Conservation (phyloP, 2,888 invertebrate genomes). For the Heteromyza rotundicornis region DNA sequence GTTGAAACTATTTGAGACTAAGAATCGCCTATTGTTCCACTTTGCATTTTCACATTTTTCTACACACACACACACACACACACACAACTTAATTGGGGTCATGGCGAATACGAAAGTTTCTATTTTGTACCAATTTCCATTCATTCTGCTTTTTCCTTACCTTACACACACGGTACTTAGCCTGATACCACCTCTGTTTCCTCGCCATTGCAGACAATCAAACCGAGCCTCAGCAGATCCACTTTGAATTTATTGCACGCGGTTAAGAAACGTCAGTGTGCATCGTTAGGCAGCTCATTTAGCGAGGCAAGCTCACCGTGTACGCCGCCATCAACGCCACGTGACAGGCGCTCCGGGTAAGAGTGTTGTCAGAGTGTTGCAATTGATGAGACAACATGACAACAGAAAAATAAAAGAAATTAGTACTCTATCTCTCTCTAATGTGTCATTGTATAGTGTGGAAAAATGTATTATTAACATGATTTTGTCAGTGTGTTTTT, state of each 20-base stretch:
- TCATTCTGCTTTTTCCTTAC: too few species aligned
- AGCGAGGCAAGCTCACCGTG: conserved; percentile 62
- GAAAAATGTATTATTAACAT: conserved; percentile 3
- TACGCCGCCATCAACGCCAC: conserved; percentile 62
- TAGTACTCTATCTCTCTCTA: too few species aligned
- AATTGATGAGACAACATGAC: too few species aligned
- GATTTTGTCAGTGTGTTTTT: neutral
- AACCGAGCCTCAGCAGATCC: conserved; percentile 62
- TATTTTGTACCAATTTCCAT: too few species aligned
- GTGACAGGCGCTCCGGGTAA: conserved; percentile 61
- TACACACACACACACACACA: too few species aligned
- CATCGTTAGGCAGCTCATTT: conserved; percentile 59
- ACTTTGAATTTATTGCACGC: conserved; percentile 61
- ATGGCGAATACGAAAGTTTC: too few species aligned
- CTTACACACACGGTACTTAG: too few species aligned
- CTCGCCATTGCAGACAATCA: conserved; percentile 61
- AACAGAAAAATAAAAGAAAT: neutral
- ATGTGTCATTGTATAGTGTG: neutral
- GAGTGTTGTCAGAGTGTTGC: conserved; percentile 27
- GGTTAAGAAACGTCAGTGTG: conserved; percentile 62
- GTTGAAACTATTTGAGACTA: too few species aligned
- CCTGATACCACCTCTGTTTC: too few species aligned
- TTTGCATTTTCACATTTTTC: too few species aligned
- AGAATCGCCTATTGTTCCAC: too few species aligned
- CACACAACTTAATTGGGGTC: too few species aligned